Conservation (phyloP, 2,797 vertebrate genomes). For the Glyptemys insculpta region DNA sequence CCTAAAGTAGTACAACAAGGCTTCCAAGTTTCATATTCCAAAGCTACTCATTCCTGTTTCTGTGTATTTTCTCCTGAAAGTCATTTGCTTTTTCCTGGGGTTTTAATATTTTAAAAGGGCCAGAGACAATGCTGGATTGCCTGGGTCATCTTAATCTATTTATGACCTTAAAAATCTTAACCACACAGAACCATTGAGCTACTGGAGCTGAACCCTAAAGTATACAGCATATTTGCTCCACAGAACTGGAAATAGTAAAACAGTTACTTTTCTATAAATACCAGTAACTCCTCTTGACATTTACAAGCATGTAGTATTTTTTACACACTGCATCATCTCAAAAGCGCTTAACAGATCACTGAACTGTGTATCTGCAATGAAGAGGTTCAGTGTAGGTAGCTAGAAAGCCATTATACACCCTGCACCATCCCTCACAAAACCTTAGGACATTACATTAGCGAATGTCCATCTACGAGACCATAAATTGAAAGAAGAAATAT, state of each 20-base stretch:
- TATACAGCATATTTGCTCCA: constrained; percentile 69
- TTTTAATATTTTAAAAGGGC: constrained; percentile 62
- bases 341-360: constrained; percentile 63
- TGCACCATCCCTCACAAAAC: constrained; percentile 28
- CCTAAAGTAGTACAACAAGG: constrained; percentile 5
- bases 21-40: not conserved
- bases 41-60: not conserved
- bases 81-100: constrained; percentile 40
- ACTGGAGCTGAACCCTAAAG: constrained; percentile 74
- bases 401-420: not conserved
- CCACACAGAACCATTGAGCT: constrained; percentile 39
- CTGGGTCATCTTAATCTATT: constrained; percentile 77
- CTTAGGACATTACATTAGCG: constrained; percentile 51
- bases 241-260: constrained; percentile 78
- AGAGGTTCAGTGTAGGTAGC: constrained; percentile 29
- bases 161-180: constrained; percentile 77
- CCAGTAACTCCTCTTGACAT: constrained; percentile 82
- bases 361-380: constrained; percentile 45
- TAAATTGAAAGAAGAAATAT: constrained; percentile 59
- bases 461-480: constrained; percentile 22
- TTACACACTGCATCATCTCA: constrained; percentile 58
- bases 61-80: not conserved
- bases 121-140: constrained; percentile 34
- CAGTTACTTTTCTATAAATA: constrained; percentile 80
- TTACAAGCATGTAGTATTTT: constrained; percentile 77